Evolutionary conservation across 2,797 vertebrate genomes (phyloP).

Genomic region (Streptopelia turtur): DNA sequence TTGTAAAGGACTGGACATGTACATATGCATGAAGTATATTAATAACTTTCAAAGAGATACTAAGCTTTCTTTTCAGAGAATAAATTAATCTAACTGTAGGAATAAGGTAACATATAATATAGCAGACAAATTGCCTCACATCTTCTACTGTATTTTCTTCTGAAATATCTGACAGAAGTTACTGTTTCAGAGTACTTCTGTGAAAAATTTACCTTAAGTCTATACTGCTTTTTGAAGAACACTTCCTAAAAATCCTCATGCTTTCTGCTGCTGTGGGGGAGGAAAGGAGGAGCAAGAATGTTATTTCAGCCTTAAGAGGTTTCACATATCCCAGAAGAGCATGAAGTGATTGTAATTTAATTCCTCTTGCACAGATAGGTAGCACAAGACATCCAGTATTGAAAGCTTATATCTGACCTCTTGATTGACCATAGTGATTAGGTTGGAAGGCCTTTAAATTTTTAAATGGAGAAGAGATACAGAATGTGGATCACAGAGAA

Average conservation of each 20-base stretch:
- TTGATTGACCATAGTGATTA: conserved; percentile 31
- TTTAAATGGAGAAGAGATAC: background rate
- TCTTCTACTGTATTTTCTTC: background rate
- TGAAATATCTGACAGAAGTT: background rate
- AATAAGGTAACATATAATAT: background rate
- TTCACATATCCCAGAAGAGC: conserved; percentile 24
- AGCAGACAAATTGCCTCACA: background rate
- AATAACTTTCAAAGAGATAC: background rate
- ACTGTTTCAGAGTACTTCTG: background rate
- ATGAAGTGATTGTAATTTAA: conserved; percentile 19
- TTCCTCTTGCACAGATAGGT: background rate
- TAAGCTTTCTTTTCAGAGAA: background rate
- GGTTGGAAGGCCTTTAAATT: conserved; percentile 12
- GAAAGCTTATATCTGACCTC: conserved; percentile 23
- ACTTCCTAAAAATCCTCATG: background rate
- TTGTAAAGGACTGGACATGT: background rate
- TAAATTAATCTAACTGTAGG: background rate
- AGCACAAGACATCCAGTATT: background rate
- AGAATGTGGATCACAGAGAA: background rate
- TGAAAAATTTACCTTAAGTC: background rate
- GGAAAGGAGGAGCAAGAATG: background rate
- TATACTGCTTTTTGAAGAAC: background rate
- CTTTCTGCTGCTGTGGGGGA: background rate
- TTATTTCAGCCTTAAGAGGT: conserved; percentile 18
- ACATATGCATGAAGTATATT: background rate